Percentiles rank a stretch among this genome's conserved stretches.
Conservation (phyloP, 2,113 vertebrate genomes). For the Uria aalge region DNA sequence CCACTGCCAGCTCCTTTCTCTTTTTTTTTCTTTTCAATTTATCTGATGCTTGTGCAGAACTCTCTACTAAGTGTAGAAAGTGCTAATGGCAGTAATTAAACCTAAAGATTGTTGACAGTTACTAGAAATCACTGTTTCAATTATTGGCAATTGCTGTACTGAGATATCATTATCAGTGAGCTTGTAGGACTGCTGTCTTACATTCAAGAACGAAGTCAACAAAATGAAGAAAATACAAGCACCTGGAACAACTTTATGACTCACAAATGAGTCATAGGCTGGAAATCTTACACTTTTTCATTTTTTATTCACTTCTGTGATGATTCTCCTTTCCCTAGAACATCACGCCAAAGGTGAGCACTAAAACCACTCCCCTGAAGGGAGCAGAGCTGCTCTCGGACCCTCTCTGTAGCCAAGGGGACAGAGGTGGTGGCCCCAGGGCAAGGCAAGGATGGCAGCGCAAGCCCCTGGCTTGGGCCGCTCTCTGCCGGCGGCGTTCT, state of each 20-base stretch:
- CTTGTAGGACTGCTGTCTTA: neutral
- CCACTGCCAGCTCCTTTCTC: neutral
- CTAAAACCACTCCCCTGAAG: accelerated
- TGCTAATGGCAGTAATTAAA: neutral
- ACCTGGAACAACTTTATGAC: neutral
- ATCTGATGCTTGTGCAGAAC: neutral
- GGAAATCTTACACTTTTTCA: neutral
- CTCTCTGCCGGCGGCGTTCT: accelerated
- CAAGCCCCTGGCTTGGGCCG: accelerated
- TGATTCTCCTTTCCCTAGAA: neutral
- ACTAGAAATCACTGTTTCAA: neutral
- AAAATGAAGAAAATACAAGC: neutral
- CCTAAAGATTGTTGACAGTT: neutral
- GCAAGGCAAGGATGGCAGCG: neutral
- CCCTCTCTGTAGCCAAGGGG: neutral
- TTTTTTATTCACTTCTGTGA: neutral
- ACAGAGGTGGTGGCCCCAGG: accelerated
- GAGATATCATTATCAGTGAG: neutral
- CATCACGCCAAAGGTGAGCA: accelerated
- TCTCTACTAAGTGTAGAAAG: neutral
- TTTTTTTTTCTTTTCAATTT: neutral
- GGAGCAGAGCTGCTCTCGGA: neutral
- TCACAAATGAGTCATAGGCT: neutral
- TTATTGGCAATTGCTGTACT: neutral
- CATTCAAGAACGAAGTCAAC: neutral